Conservation (phyloP, 1,140 invertebrate genomes). For the Drosophila fuyamai region DNA sequence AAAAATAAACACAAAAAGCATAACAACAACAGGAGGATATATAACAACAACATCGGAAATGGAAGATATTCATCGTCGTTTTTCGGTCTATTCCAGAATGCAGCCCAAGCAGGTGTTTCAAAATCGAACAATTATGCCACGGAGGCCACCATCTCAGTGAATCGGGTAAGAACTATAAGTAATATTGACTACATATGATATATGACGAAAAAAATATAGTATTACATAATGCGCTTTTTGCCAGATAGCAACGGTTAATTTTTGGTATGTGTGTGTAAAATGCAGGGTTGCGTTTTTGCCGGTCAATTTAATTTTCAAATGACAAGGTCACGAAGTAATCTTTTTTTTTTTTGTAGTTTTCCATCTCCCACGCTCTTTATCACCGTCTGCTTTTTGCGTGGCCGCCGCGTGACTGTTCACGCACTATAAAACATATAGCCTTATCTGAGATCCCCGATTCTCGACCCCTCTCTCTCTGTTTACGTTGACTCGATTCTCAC, state of each 20-base stretch:
- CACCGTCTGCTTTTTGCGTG: constrained; percentile 33
- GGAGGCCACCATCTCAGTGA: constrained; percentile 81
- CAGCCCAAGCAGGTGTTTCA: constrained; percentile 70
- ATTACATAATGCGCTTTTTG: constrained; percentile 72
- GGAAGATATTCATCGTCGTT: constrained; percentile 80
- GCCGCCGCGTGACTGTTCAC: constrained; percentile 50
- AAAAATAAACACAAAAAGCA: constrained; percentile 29
- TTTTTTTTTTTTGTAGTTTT: constrained; percentile 3
- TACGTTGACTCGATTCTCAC: constrained; percentile 41
- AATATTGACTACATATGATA: constrained; percentile 4
- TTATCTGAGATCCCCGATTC: constrained; percentile 26
- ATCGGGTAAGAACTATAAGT: constrained; percentile 61
- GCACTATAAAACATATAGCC: constrained; percentile 12
- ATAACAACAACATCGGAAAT: constrained; percentile 34
- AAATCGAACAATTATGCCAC: constrained; percentile 84
- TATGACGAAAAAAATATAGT: constrained; percentile 12
- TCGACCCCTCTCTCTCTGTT: constrained; percentile 26
- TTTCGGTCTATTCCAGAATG: constrained; percentile 85
- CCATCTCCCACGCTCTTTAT: constrained; percentile 3
- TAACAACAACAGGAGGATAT: constrained; percentile 18
- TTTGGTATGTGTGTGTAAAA: constrained; percentile 9
- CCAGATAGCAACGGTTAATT: constrained; percentile 15
- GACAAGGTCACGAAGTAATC: constrained; percentile 49
- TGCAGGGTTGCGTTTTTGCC: constrained; percentile 67
- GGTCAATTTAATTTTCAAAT: constrained; percentile 32